These are phyloP conservation scores for Pollenia labialis DNA, from an alignment of 2,888 invertebrate genomes.

Conservation along the genomic window DNA sequence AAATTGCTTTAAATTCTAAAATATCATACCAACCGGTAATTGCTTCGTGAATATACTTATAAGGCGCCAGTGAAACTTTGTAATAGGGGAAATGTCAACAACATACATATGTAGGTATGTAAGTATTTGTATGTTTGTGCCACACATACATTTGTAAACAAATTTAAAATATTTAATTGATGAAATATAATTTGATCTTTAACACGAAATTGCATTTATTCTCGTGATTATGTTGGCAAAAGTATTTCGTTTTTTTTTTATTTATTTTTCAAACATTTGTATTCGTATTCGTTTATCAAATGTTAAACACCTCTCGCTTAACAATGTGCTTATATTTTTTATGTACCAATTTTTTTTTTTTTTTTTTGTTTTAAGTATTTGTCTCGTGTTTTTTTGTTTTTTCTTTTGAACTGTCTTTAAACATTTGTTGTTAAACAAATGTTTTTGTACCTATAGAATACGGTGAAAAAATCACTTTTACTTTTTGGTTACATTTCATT, in stretches of 20 bases:
- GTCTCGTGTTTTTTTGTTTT: conserved; percentile 7
- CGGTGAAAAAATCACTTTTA: conserved; percentile 50
- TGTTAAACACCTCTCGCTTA: conserved; percentile 46
- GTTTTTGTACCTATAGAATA: conserved; percentile 18
- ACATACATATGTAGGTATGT: neutral
- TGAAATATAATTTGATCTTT: conserved; percentile 29
- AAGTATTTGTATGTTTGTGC: neutral
- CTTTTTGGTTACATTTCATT: conserved; percentile 44
- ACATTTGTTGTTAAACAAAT: conserved; percentile 54
- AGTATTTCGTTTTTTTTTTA: neutral
- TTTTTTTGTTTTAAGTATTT: conserved; percentile 8
- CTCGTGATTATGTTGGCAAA: conserved; percentile 52
- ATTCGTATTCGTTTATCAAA: conserved; percentile 40
- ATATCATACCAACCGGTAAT: neutral
- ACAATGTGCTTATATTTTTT: neutral
- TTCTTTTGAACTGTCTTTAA: neutral
- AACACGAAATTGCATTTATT: conserved; percentile 6
- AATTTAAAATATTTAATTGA: conserved; percentile 8
- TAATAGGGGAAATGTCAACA: neutral
- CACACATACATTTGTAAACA: neutral
- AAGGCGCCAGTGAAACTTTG: conserved; percentile 16
- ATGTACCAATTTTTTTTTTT: neutral
- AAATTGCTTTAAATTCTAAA: no score
- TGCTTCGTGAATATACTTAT: neutral
- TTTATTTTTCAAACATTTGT: conserved; percentile 38